Percentiles rank a stretch among this genome's conserved stretches.
phyloP scores from a whole-genome alignment of 2,888 invertebrate species.

The Ophioninae sp. region DNA sequence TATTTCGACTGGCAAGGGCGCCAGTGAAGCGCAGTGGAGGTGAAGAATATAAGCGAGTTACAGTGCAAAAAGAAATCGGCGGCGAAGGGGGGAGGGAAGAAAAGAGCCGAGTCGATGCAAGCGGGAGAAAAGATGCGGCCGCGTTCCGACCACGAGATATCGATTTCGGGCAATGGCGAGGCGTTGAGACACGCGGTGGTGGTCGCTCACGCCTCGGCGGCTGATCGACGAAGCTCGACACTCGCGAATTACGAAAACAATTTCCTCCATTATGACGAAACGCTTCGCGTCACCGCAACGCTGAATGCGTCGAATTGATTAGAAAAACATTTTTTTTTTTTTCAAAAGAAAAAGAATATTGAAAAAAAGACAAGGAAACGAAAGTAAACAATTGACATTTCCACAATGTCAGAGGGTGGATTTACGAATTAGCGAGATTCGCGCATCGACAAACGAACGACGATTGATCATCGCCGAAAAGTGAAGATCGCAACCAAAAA shows the following conservation, averaged over 20 bases:
- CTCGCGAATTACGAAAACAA: constrained; percentile 19
- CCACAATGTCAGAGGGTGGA: constrained; percentile 26
- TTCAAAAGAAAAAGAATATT: neutral
- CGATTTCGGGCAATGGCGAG: constrained; percentile 59
- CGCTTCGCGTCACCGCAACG: neutral
- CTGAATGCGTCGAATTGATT: constrained; percentile 9
- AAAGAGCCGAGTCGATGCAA: constrained; percentile 12
- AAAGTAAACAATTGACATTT: constrained; percentile 16
- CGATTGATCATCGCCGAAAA: constrained; percentile 15
- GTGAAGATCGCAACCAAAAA: neutral
- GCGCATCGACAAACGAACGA: neutral
- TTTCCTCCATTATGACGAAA: constrained; percentile 23
- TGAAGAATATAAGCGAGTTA: neutral
- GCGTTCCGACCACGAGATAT: constrained; percentile 54
- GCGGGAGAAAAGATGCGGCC: constrained; percentile 59
- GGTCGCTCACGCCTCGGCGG: constrained; percentile 41
- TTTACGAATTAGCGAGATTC: constrained; percentile 22
- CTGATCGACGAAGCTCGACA: constrained; percentile 47
- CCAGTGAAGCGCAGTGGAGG: no score
- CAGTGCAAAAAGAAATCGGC: neutral
- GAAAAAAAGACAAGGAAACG: neutral
- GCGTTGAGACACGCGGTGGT: constrained; percentile 42
- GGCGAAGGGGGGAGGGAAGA: neutral
- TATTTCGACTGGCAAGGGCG: no score
- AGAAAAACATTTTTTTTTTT: no score